These are phyloP conservation scores for Cyanoliseus patagonus DNA, from an alignment of 2,113 vertebrate genomes.

Conservation along the genomic window DNA sequence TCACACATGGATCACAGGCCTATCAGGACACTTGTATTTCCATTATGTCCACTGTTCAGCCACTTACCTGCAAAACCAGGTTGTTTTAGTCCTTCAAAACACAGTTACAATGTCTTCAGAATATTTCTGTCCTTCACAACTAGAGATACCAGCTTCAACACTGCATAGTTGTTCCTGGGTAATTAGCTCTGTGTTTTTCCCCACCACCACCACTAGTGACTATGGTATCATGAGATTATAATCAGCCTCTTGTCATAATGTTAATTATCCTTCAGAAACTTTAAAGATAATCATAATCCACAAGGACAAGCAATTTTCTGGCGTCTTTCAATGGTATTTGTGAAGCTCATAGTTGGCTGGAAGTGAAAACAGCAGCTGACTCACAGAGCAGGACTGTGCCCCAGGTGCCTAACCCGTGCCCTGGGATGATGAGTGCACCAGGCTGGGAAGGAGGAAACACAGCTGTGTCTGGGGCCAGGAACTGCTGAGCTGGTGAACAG, in stretches of 20 bases:
- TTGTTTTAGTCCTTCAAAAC: neutral
- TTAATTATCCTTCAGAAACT: slow-evolving; percentile 15
- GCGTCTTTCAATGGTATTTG: neutral
- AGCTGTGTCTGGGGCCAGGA: neutral
- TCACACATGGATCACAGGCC: neutral
- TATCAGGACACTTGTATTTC: neutral
- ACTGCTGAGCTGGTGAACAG: neutral
- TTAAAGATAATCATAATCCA: slow-evolving; percentile 17
- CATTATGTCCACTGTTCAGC: neutral
- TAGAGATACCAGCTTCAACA: neutral
- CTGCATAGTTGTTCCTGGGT: neutral
- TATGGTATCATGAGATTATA: neutral
- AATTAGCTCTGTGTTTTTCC: neutral
- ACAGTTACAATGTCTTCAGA: neutral
- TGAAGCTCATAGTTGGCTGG: neutral
- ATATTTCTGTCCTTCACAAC: neutral
- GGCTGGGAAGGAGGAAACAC: neutral
- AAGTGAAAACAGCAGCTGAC: neutral
- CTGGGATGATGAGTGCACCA: neutral
- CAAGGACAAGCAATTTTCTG: neutral
- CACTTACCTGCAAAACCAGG: neutral
- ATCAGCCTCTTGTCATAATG: neutral
- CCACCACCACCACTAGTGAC: neutral
- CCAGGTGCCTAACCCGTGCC: accelerated
- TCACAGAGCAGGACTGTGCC: accelerated